A percentile compares a stretch with the other conserved stretches of the same genome.
Evolutionary conservation across 2,888 invertebrate species (phyloP).

Genomic region (Steromphala cineraria): DNA sequence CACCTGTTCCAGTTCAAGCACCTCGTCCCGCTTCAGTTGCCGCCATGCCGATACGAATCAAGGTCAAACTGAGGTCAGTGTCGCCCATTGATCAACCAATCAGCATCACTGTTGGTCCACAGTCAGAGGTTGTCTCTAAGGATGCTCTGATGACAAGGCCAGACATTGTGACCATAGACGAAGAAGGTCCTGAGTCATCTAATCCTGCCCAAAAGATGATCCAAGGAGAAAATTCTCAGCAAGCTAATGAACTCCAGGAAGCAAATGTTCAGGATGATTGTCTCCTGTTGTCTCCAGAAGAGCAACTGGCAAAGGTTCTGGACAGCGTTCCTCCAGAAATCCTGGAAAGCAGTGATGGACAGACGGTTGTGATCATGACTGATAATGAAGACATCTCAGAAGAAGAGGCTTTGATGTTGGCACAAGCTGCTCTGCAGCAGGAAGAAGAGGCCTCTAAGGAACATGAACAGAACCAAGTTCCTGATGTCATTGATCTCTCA

Average conservation of each 20-base stretch:
- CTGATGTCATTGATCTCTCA: conserved; percentile 23
- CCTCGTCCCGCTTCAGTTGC: not conserved
- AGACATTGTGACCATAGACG: not conserved
- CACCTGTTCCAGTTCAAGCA: not conserved
- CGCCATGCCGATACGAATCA: not conserved
- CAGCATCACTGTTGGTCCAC: not conserved
- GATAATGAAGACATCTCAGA: conserved; percentile 53
- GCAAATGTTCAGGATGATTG: not conserved
- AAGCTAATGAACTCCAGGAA: not conserved
- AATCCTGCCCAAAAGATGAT: not conserved
- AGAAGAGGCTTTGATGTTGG: conserved; percentile 57
- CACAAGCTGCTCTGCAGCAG: conserved; percentile 43
- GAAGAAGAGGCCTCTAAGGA: not conserved
- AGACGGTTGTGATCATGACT: conserved; percentile 55
- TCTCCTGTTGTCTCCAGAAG: not conserved
- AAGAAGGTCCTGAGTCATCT: not conserved
- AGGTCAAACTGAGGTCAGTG: not conserved
- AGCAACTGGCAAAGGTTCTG: conserved; percentile 22
- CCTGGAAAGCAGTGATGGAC: conserved; percentile 29
- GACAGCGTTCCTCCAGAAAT: conserved; percentile 41
- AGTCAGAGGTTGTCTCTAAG: not conserved
- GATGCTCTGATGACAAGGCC: not conserved
- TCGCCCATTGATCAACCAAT: not conserved
- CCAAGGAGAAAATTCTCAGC: not conserved
- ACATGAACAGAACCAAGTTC: conserved; percentile 14